These are phyloP conservation scores for Trinorchestia longiramus DNA, from an alignment of 1,140 invertebrate genomes.

Conservation along the genomic window DNA sequence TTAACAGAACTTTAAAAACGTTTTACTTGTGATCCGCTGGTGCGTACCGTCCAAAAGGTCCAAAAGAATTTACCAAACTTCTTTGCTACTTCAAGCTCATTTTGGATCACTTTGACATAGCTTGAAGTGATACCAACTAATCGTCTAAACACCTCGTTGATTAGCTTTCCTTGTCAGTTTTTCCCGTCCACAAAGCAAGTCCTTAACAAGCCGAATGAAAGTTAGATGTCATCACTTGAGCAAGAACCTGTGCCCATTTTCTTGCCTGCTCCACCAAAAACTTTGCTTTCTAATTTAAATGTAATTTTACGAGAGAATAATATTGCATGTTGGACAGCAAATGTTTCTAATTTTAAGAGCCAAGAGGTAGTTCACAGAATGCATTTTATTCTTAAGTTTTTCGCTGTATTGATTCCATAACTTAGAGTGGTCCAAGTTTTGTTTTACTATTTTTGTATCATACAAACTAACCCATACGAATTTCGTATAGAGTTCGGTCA, in stretches of 20 bases:
- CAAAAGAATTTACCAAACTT: neutral
- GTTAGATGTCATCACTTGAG: neutral
- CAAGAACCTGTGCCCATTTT: neutral
- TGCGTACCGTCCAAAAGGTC: neutral
- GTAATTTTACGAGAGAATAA: neutral
- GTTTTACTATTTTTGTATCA: neutral
- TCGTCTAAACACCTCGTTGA: neutral
- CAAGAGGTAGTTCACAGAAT: neutral
- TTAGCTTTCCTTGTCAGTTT: neutral
- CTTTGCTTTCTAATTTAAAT: neutral
- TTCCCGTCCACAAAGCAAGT: neutral
- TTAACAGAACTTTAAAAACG: neutral
- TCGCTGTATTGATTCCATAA: neutral
- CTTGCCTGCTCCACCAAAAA: neutral
- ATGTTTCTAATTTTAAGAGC: neutral
- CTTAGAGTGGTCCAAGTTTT: neutral
- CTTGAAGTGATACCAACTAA: neutral
- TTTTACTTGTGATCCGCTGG: neutral
- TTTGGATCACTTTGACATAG: neutral
- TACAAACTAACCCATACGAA: neutral
- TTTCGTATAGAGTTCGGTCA: neutral
- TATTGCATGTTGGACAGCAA: neutral
- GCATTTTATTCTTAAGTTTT: constrained; percentile 4
- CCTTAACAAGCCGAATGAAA: neutral
- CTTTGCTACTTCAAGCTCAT: neutral